Percentiles rank a stretch among this genome's conserved stretches.
phyloP scores from a whole-genome alignment of 2,113 vertebrate species.

The Tachysurus fulvidraco region DNA sequence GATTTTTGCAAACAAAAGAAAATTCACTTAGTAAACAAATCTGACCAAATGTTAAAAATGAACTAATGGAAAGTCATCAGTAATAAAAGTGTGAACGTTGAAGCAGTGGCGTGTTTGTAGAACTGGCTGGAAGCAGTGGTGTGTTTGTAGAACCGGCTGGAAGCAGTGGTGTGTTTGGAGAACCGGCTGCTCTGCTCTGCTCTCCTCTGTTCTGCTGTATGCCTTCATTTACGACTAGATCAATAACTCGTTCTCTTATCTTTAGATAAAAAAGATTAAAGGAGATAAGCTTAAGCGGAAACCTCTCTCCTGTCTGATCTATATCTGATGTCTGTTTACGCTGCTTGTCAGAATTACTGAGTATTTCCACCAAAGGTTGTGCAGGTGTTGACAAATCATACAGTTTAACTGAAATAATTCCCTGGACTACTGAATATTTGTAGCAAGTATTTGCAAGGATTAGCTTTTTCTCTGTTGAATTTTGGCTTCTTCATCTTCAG shows the following conservation, averaged over 20 bases:
- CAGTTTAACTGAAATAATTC: not conserved
- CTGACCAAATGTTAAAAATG: not conserved
- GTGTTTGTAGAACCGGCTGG: not conserved
- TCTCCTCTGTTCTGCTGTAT: not conserved
- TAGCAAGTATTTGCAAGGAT: not conserved
- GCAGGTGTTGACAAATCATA: not conserved
- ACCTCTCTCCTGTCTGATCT: slow-evolving; percentile 3
- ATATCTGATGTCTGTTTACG: not conserved
- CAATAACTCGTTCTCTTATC: slow-evolving; percentile 30
- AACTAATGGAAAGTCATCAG: not conserved
- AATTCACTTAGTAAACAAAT: not conserved
- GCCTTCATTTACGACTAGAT: slow-evolving; percentile 22
- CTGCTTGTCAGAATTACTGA: not conserved
- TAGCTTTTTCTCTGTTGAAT: not conserved
- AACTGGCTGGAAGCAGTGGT: not conserved
- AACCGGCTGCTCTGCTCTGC: not conserved
- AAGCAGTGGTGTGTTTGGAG: not conserved
- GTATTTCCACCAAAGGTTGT: not conserved
- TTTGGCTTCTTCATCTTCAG: not conserved
- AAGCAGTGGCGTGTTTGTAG: not conserved
- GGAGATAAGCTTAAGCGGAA: not conserved
- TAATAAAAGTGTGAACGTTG: not conserved
- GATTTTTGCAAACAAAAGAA: not conserved
- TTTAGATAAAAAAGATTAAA: not conserved
- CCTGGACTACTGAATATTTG: not conserved